Conservation (phyloP, 1,140 invertebrate genomes). For the Zaprionus taronus region DNA sequence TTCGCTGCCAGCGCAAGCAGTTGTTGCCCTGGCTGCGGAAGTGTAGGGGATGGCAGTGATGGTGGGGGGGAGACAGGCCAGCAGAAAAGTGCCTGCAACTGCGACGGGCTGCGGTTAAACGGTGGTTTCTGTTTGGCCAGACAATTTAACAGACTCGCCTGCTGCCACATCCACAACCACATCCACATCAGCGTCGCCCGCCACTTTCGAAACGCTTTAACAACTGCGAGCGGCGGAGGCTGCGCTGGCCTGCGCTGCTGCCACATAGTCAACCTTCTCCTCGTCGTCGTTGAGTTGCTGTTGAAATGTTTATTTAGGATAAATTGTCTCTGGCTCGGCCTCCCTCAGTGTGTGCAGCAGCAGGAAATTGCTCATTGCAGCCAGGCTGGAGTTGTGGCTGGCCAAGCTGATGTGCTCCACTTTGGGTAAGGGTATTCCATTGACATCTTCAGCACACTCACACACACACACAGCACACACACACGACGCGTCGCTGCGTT, state of each 20-base stretch:
- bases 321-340: conserved; percentile 58
- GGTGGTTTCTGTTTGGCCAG: conserved; percentile 71
- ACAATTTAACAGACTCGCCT: conserved; percentile 66
- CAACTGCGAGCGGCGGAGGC: conserved; percentile 25
- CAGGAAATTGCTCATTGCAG: conserved; percentile 81
- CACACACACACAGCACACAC: neutral
- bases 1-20: conserved; percentile 46
- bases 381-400: conserved; percentile 32
- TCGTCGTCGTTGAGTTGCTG: conserved; percentile 48
- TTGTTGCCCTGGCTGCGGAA: conserved; percentile 43
- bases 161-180: conserved; percentile 7
- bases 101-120: conserved; percentile 71
- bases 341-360: conserved; percentile 45
- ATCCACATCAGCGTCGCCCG: conserved; percentile 44
- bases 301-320: conserved; percentile 84
- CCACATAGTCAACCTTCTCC: conserved; percentile 27
- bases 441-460: conserved; percentile 18
- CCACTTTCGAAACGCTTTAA: conserved; percentile 77
- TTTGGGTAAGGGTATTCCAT: conserved; percentile 31
- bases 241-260: conserved; percentile 8
- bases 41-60: conserved; percentile 14
- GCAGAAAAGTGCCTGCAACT: conserved; percentile 27
- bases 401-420: conserved; percentile 50
- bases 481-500: conserved; percentile 33
- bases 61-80: neutral